These are phyloP conservation scores for Tetrao urogallus DNA, from an alignment of 2,113 vertebrate species.

Conservation along the genomic window DNA sequence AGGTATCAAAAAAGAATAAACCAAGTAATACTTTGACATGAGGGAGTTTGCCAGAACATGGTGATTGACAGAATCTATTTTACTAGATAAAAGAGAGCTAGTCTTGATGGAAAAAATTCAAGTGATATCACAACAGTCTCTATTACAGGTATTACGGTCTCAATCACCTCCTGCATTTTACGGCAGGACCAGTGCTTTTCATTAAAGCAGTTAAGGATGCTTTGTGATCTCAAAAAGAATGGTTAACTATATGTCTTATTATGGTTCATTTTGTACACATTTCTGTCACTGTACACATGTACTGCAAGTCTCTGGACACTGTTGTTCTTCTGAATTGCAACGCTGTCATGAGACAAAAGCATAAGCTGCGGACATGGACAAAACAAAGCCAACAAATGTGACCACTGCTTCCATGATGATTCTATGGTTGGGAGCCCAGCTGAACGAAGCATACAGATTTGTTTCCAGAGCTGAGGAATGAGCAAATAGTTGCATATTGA, in stretches of 20 bases:
- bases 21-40: background rate
- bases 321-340: background rate
- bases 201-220: background rate
- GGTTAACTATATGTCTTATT: background rate
- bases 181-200: background rate
- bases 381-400: background rate
- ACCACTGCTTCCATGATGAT: background rate
- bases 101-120: background rate
- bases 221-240: background rate
- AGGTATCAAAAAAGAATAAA: background rate
- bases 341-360: background rate
- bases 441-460: background rate
- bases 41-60: background rate
- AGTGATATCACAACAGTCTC: background rate
- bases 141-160: background rate
- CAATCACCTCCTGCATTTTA: background rate
- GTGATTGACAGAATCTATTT: background rate
- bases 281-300: background rate
- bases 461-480: background rate
- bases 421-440: background rate
- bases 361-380: background rate
- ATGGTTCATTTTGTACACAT: background rate
- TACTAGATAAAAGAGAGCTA: background rate
- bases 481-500: background rate
- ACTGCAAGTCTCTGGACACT: background rate